Base-by-base conservation (phyloP, 2,113 vertebrate species). In the Leptobrachium ailaonicum region DNA sequence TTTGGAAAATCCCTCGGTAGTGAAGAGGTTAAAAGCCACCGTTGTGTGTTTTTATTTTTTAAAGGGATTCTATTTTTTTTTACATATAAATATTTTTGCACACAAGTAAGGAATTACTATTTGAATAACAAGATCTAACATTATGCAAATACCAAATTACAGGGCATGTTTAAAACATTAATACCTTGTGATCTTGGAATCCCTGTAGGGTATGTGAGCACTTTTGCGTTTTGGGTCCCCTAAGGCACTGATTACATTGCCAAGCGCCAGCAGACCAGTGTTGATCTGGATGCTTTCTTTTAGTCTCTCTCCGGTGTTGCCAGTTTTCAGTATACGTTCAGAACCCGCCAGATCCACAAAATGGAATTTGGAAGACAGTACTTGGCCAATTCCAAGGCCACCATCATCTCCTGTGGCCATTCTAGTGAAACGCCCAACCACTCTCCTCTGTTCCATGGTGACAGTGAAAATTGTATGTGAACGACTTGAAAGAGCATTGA, bases 221-320 rank as follows among this genome's bases (percentile, higher is more conserved):
- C 96, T 91, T 63, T 95, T 95, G 62, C 96, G 94, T 83, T 94
- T 96, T 9, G 96, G 94, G 83, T 98, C 98, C 7, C 96, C 97
- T 67, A 99, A 88, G 1, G 97, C 97, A 45, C 97, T 96, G 8
- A 99, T 98, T 63, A 99, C 98, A 0, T 98, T 98, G 74, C 98
- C 95, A 71, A 99, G 91, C 0, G 97, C 96, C 84, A 99, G 87
- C 71, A 99, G 95, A 20, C 97, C 95, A 2, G 95, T 95, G 87
- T 99, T 99, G 85, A 99, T 99, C 90, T 97, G 97, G 84, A 98
- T 98, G 77, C 96, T 98, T 90, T 99, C 98, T 82, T 94, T 97
- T 62, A 99, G 91, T 84, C 96, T 92, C 85, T 98, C 98, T 2
- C 96, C 97, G 0, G 95, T 95, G 90, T 96, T 98, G 63, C 97